A percentile compares a stretch with the other conserved stretches of the same genome.
Evolutionary conservation across 2,113 vertebrate genomes (phyloP).

Genomic region (Malurus cyaneus): DNA sequence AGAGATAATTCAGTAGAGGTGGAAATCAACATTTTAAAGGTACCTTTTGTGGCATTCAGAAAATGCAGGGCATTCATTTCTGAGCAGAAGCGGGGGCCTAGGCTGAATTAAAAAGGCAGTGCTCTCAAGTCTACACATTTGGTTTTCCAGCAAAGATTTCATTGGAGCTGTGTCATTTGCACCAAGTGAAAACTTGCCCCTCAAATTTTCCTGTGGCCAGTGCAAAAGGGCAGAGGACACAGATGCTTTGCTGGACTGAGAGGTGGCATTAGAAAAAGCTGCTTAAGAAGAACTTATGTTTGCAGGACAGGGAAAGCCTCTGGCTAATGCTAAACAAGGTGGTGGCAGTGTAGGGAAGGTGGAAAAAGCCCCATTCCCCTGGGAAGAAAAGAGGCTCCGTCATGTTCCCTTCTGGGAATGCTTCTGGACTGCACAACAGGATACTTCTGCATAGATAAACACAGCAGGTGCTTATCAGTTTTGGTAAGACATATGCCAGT

Average conservation of each 20-base stretch:
- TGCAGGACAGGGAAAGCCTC: neutral
- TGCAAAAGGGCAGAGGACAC: neutral
- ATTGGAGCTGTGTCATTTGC: neutral
- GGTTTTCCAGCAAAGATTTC: neutral
- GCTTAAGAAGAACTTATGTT: neutral
- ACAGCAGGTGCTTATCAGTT: neutral
- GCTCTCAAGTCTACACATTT: neutral
- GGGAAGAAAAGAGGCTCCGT: neutral
- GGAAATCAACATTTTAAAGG: neutral
- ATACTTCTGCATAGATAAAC: neutral
- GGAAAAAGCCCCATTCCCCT: neutral
- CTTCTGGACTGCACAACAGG: neutral
- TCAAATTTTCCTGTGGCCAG: neutral
- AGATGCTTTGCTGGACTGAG: neutral
- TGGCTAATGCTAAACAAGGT: neutral
- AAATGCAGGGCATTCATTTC: neutral
- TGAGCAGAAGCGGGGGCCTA: neutral
- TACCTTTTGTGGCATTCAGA: neutral
- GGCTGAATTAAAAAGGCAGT: neutral
- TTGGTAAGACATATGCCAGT: neutral
- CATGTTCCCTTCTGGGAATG: neutral
- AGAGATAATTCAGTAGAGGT: neutral
- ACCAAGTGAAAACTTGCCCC: neutral
- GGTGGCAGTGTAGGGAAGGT: neutral
- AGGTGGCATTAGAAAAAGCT: neutral